Evolutionary conservation across 2,113 vertebrate species (phyloP).

Genomic region (Scophthalmus maximus): DNA sequence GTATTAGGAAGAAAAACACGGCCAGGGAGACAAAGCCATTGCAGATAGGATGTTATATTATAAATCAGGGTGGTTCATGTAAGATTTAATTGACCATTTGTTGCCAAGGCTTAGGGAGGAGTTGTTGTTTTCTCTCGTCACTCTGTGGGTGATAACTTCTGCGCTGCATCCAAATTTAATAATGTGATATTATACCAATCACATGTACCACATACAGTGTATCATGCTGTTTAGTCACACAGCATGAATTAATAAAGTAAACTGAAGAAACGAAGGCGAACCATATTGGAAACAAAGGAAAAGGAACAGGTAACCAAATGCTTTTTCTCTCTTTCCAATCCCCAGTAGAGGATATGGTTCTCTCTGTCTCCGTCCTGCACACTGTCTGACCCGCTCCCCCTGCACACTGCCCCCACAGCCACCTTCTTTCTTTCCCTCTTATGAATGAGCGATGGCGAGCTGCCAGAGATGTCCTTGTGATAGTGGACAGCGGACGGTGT

Average conservation of each 20-base stretch:
- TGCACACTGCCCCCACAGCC: not conserved
- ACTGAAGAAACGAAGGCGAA: not conserved
- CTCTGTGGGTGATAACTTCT: not conserved
- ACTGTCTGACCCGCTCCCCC: not conserved
- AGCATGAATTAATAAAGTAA: not conserved
- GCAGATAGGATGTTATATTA: not conserved
- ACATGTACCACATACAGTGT: not conserved
- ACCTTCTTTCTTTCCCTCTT: constrained; percentile 39
- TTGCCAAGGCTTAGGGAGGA: constrained; percentile 3
- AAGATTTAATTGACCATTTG: constrained; percentile 31
- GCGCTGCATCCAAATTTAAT: not conserved
- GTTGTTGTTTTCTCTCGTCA: not conserved
- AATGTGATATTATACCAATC: not conserved
- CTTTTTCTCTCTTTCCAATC: not conserved
- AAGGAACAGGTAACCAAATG: not conserved
- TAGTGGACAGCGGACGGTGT: constrained; percentile 61
- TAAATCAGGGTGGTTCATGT: constrained; percentile 20
- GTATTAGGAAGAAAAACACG: not conserved
- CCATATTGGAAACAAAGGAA: not conserved
- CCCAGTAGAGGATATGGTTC: not conserved
- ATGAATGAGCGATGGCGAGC: constrained; percentile 65
- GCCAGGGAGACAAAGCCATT: not conserved
- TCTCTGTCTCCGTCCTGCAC: not conserved
- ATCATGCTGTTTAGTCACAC: not conserved
- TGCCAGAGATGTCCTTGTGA: constrained; percentile 73